Conservation (phyloP, 2,113 vertebrate genomes). For the Gymnobelideus leadbeateri region DNA sequence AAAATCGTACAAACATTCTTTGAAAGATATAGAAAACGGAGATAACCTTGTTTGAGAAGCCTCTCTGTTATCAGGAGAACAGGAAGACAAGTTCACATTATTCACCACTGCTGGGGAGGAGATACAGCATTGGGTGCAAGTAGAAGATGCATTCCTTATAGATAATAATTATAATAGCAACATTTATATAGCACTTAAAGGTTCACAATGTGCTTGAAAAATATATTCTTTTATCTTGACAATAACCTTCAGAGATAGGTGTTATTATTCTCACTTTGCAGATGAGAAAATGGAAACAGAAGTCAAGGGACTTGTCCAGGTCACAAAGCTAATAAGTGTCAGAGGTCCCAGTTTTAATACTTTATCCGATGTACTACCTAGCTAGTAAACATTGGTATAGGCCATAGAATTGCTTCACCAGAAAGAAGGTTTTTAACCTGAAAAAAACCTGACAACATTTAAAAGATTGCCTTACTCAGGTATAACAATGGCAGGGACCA, state of each 20-base stretch:
- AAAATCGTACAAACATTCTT: background rate
- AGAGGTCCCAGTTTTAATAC: background rate
- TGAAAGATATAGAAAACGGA: background rate
- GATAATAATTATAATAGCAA: background rate
- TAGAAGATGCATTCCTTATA: background rate
- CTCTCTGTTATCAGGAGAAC: background rate
- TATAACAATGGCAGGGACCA: too few relatives aligned
- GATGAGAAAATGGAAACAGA: background rate
- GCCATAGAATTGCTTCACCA: too few relatives aligned
- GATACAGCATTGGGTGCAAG: background rate
- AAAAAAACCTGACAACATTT: too few relatives aligned
- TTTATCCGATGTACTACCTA: background rate
- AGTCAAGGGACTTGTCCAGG: background rate
- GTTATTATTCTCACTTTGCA: background rate
- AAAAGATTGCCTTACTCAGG: too few relatives aligned
- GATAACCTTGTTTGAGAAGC: background rate
- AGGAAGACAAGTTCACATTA: background rate
- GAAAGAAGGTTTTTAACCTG: background rate
- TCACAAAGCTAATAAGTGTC: background rate
- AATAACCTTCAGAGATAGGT: background rate
- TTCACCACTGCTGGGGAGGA: too few relatives aligned
- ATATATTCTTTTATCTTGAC: background rate
- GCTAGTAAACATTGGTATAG: background rate
- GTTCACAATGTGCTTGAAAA: background rate
- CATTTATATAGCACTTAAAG: background rate